A percentile compares a stretch with the other conserved stretches of the same genome.
These are phyloP conservation scores for Chiroxiphia lanceolata DNA, from an alignment of 2,797 vertebrate genomes.

Conservation along the genomic window DNA sequence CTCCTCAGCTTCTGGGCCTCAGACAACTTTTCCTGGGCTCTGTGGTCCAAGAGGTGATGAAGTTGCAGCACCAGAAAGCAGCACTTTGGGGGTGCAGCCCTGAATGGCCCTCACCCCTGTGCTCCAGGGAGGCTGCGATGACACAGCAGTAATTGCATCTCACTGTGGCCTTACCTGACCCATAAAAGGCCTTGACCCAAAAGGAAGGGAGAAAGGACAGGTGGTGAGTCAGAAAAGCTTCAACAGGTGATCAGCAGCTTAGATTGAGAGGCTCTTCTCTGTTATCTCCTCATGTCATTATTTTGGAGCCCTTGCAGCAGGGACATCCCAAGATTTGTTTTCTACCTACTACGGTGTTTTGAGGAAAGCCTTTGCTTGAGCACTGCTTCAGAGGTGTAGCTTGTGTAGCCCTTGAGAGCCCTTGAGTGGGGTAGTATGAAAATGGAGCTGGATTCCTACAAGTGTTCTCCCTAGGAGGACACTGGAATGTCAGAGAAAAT, in stretches of 20 bases:
- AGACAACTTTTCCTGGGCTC: neutral
- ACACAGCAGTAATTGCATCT: neutral
- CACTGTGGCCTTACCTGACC: fast-evolving
- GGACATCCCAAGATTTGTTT: neutral
- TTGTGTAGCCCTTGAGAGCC: neutral
- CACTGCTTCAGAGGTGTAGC: neutral
- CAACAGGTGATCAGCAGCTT: neutral
- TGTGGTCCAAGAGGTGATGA: neutral
- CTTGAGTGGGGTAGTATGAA: neutral
- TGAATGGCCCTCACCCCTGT: neutral
- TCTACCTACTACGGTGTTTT: neutral
- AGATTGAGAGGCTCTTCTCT: neutral
- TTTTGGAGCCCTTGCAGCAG: neutral
- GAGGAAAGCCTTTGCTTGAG: neutral
- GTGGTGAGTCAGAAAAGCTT: neutral
- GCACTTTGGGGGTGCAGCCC: neutral
- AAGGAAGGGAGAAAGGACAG: neutral
- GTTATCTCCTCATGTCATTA: neutral
- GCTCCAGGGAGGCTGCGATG: neutral
- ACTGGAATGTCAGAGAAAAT: neutral
- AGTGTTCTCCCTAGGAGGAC: neutral
- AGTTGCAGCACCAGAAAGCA: neutral
- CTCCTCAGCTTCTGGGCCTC: neutral
- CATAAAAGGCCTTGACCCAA: fast-evolving
- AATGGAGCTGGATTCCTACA: neutral